Conservation (phyloP, 2,888 invertebrate species). For the Pyrocoelia pectoralis region DNA sequence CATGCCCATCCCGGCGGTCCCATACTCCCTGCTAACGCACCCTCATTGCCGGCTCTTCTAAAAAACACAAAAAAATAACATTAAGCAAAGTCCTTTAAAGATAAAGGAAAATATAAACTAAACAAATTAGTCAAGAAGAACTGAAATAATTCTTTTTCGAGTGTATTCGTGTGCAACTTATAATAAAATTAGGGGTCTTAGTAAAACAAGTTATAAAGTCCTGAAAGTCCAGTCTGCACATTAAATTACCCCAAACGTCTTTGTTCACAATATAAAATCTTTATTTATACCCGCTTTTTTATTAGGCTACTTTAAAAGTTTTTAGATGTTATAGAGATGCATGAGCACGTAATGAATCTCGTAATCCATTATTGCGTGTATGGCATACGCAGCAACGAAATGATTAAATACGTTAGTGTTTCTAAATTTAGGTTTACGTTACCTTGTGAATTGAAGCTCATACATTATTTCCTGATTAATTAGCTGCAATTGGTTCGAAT, state of each 20-base stretch:
- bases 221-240: slow-evolving; percentile 23
- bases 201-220: slow-evolving; percentile 29
- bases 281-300: slow-evolving; percentile 21
- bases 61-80: slow-evolving; percentile 47
- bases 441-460: slow-evolving; percentile 24
- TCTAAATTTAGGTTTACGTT: slow-evolving; percentile 21
- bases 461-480: slow-evolving; percentile 33
- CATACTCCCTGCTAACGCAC: slow-evolving; percentile 81
- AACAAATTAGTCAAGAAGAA: slow-evolving; percentile 26
- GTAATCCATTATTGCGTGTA: slow-evolving; percentile 10
- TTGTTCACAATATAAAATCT: slow-evolving; percentile 21
- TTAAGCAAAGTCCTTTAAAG: slow-evolving; percentile 19
- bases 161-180: slow-evolving; percentile 15
- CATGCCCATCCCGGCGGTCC: slow-evolving; percentile 93
- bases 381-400: slow-evolving; percentile 14
- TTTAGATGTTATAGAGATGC: slow-evolving; percentile 13
- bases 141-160: slow-evolving; percentile 17
- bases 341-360: slow-evolving; percentile 20
- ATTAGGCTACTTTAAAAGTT: slow-evolving; percentile 10
- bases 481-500: slow-evolving; percentile 25
- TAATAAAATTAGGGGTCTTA: slow-evolving; percentile 32
- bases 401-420: slow-evolving; percentile 26
- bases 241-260: slow-evolving; percentile 24
- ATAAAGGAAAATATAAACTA: slow-evolving; percentile 21
- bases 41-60: slow-evolving; percentile 76